Evolutionary conservation across 1,140 invertebrate species (phyloP), one percentile per base, ranked within the genome.

Genomic region (Latrodectus geometricus): DNA sequence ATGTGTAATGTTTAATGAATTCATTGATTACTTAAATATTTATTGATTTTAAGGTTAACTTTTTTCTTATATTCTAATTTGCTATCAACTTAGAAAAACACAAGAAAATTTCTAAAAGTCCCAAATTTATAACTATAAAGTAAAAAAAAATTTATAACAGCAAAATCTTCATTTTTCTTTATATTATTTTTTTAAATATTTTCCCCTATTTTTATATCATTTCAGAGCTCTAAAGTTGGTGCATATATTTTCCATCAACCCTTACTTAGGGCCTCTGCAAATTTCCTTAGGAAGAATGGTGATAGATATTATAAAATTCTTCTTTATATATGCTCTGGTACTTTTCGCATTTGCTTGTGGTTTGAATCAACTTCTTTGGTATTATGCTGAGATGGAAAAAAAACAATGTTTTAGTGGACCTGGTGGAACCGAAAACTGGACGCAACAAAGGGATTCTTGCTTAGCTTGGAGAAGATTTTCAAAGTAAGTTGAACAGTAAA

Each of bases 171-270:
- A 35, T 35, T 35, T 35, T 35, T 35, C 35, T 35, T 35, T 35
- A 35, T 35, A 3, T 5, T 35, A 35, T 35, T 35, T 35, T 35
- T 35, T 35, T 5, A 35, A 35, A 35, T 35, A 35, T 3, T 5
- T 35, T 35, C 5, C 2, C 35, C 5, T 1, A 35, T 35, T 35
- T 75, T 4, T 81, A 65, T 69, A 52, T 74, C 48, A 12, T 74
- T 61, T 78, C 61, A 97, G 97, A 92, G 98, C 97, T 79, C 93
- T 99, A 78, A 99, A 99, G 92, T 93, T 99, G 89, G 97, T 99
- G 89, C 99, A 99, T 93, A 99, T 99, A 91, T 99, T 99, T 92
- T 99, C 98, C 70, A 97, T 99, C 74, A 99, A 99, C 93, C 98
- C 98, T 35, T 97, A 99, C 92, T 92, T 99, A 90, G 98, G 98